Conservation (phyloP, 2,888 invertebrate genomes). For the Gandaritis pyraliata region DNA sequence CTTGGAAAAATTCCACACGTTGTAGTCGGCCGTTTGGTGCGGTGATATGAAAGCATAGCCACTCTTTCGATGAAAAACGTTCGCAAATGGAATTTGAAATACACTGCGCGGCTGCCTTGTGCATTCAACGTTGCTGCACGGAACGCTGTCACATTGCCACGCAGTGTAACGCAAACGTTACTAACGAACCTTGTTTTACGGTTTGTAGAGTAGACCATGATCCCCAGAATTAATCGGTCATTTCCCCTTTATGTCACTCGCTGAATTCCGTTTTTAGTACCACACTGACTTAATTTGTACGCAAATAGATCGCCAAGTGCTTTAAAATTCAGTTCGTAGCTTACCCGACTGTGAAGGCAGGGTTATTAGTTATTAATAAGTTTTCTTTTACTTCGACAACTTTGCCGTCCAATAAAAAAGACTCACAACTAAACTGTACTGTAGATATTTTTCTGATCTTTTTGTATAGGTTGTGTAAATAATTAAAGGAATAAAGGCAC, state of each 20-base stretch:
- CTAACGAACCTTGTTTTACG: too few species aligned
- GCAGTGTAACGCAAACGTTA: too few species aligned
- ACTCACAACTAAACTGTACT: too few species aligned
- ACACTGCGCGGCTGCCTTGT: too few species aligned
- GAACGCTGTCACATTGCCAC: too few species aligned
- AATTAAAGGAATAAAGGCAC: too few species aligned
- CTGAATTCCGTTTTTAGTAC: conserved; percentile 35
- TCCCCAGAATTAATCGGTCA: conserved; percentile 35
- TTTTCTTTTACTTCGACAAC: conserved; percentile 1
- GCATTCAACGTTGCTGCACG: too few species aligned
- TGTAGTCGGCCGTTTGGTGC: conserved; percentile 35
- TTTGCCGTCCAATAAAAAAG: neutral
- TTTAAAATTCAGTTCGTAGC: conserved; percentile 13
- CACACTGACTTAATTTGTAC: conserved; percentile 35
- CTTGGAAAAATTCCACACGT: conserved; percentile 44
- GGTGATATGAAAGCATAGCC: conserved; percentile 29
- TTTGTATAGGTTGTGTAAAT: too few species aligned
- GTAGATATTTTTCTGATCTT: too few species aligned
- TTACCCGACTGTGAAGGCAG: neutral
- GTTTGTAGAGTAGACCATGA: too few species aligned
- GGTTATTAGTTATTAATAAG: conserved; percentile 1
- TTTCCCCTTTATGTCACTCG: conserved; percentile 39
- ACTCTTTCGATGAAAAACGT: too few species aligned
- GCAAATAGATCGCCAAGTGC: conserved; percentile 14
- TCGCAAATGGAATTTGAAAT: too few species aligned